phyloP scores from a whole-genome alignment of 2,113 vertebrate genomes.

The Ornithorhynchus anatinus region DNA sequence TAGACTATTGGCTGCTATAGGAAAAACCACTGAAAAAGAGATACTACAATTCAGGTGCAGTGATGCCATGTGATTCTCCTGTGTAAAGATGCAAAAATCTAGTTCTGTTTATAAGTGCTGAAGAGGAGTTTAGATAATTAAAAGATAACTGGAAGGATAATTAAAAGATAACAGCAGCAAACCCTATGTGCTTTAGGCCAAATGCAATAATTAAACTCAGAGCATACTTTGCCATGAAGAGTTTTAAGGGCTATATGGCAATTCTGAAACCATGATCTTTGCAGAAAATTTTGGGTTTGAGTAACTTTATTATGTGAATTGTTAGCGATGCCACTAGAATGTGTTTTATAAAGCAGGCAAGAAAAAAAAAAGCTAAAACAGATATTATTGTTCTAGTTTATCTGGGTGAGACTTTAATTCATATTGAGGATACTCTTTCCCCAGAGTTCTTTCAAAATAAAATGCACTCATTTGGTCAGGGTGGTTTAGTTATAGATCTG shows the following conservation, averaged over 20 bases:
- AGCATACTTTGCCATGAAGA: slow-evolving; percentile 21
- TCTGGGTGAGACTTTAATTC: not conserved
- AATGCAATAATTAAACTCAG: slow-evolving; percentile 58
- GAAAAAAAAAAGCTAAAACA: slow-evolving; percentile 4
- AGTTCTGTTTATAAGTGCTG: slow-evolving; percentile 16
- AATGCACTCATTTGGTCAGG: too few species aligned
- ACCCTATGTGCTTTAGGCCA: slow-evolving; percentile 44
- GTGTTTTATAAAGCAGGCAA: not conserved
- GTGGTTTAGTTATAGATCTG: not conserved
- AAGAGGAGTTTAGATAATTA: slow-evolving; percentile 37
- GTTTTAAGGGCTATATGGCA: slow-evolving; percentile 4
- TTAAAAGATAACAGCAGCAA: slow-evolving; percentile 55
- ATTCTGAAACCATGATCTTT: slow-evolving; percentile 10
- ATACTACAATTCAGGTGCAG: not conserved
- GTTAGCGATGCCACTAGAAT: not conserved
- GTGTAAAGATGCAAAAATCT: not conserved
- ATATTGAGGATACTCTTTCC: accelerated
- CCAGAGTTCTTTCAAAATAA: not conserved
- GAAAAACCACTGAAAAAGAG: not conserved
- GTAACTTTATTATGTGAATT: not conserved
- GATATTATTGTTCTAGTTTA: slow-evolving; percentile 3
- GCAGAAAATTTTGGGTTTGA: slow-evolving; percentile 15
- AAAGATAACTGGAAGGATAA: slow-evolving; percentile 61
- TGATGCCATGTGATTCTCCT: not conserved
- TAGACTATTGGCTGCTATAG: not conserved